Evolutionary conservation across 2,888 invertebrate species (phyloP).

Genomic region (Acleris literana): DNA sequence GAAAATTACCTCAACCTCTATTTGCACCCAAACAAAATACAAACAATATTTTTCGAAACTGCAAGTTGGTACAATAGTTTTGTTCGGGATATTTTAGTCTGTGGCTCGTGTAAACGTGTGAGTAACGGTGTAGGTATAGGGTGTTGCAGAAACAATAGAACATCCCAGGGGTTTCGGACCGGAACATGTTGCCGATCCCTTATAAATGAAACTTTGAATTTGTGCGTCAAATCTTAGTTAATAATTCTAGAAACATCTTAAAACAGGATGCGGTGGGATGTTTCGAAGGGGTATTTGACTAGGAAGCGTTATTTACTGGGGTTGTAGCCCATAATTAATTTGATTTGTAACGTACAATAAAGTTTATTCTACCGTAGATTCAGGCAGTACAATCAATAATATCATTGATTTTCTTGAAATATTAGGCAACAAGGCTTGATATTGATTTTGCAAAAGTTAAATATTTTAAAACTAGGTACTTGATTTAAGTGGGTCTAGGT

Average conservation of each 20-base stretch:
- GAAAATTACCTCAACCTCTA: constrained; percentile 1
- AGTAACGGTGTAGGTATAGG: constrained; percentile 24
- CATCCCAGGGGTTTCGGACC: constrained; percentile 71
- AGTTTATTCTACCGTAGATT: too few relatives aligned
- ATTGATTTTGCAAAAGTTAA: too few relatives aligned
- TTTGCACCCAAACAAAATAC: background rate
- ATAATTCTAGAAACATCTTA: constrained; percentile 82
- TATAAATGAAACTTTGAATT: constrained; percentile 71
- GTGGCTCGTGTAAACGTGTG: constrained; percentile 1
- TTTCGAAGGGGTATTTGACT: constrained; percentile 54
- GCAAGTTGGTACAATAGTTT: background rate
- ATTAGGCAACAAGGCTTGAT: too few relatives aligned
- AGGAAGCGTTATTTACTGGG: constrained; percentile 23
- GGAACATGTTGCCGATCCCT: constrained; percentile 70
- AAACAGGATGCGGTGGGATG: constrained; percentile 76
- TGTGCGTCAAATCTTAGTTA: constrained; percentile 81
- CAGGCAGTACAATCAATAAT: too few relatives aligned
- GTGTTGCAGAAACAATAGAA: constrained; percentile 60
- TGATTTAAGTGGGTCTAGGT: too few relatives aligned
- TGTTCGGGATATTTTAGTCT: constrained; percentile 7
- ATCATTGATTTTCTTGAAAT: too few relatives aligned
- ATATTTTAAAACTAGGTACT: too few relatives aligned
- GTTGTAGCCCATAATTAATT: constrained; percentile 9
- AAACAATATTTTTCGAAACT: constrained; percentile 11
- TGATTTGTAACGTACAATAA: constrained; percentile 5